Percentiles rank a stretch among this genome's conserved stretches.
These are phyloP conservation scores for Yoshiicerus persimilis DNA, from an alignment of 1,140 invertebrate species.

Conservation along the genomic window DNA sequence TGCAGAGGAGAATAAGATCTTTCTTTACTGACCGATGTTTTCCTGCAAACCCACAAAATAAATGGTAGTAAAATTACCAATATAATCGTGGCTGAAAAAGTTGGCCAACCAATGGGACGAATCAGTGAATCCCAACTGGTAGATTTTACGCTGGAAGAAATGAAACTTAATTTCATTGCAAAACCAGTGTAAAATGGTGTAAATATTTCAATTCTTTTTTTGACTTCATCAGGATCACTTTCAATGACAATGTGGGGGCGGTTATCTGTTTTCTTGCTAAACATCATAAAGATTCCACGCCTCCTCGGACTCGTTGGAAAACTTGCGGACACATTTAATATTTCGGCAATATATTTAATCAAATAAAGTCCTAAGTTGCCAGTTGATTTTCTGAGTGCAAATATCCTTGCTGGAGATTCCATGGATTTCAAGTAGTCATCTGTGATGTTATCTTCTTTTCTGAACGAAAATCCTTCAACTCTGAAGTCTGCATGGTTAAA, in stretches of 20 bases:
- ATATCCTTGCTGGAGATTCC: neutral
- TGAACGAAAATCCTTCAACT: neutral
- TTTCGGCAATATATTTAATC: neutral
- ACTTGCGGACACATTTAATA: neutral
- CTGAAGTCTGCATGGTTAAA: neutral
- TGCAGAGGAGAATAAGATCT: neutral
- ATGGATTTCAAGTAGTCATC: neutral
- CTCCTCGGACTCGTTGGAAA: neutral
- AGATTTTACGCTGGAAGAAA: neutral
- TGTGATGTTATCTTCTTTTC: neutral
- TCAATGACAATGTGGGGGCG: neutral
- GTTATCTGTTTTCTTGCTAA: neutral
- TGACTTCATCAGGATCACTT: neutral
- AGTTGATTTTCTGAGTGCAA: neutral
- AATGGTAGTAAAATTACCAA: neutral
- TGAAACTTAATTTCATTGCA: neutral
- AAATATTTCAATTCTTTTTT: neutral
- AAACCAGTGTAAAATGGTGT: neutral
- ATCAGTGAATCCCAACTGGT: neutral
- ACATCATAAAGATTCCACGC: neutral
- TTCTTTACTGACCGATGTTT: neutral
- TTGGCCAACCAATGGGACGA: neutral
- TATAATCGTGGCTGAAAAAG: neutral
- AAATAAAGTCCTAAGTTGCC: neutral
- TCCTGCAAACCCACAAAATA: neutral